These are phyloP conservation scores for Epizoanthus rinbou DNA, from an alignment of 92 coral and sea anemone genomes.

Conservation along the genomic window DNA sequence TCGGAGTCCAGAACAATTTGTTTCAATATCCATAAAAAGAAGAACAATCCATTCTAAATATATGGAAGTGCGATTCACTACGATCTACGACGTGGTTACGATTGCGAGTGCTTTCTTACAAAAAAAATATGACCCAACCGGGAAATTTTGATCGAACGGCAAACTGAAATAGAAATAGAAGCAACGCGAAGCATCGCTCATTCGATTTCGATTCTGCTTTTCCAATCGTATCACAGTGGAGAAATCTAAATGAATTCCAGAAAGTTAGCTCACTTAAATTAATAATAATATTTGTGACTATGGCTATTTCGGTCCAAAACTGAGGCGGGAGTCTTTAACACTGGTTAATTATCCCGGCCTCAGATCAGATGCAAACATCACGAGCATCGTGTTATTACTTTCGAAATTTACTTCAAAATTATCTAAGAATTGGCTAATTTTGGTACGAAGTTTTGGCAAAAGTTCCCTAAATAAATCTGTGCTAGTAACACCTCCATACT, in stretches of 20 bases:
- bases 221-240: constrained; percentile 4
- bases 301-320: constrained; percentile 25
- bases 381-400: constrained; percentile 18
- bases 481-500: background rate
- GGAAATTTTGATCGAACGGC: background rate
- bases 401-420: constrained; percentile 23
- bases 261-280: constrained; percentile 24
- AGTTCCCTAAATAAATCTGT: constrained; percentile 15
- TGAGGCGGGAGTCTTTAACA: constrained; percentile 31
- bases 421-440: background rate
- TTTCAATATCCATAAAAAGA: background rate
- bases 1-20: background rate
- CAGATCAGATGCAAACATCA: constrained; percentile 33
- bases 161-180: constrained; percentile 8
- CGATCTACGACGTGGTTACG: background rate
- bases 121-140: background rate
- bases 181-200: background rate
- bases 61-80: background rate
- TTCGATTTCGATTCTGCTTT: background rate
- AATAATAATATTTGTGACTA: constrained; percentile 23
- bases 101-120: background rate
- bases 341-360: constrained; percentile 16
- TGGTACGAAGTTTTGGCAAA: background rate
- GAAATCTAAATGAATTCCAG: constrained; percentile 25
- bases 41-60: background rate